Evolutionary conservation across 2,888 invertebrate genomes (phyloP), one percentile per base, ranked within the genome.

Genomic region (Drosophila meridionalis): DNA sequence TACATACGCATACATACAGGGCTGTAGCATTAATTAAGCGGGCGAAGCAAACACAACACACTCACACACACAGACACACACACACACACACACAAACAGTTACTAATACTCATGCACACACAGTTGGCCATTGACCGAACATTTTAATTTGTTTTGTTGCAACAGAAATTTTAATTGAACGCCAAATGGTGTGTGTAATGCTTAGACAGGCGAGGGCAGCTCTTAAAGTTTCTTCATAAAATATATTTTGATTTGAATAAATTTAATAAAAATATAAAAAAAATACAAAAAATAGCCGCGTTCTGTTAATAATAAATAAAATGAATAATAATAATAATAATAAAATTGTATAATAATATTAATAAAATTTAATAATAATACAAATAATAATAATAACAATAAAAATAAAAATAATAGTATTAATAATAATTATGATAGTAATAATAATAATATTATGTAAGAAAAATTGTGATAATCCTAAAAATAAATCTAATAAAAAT

Each of bases 21-120:
- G 47, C 38, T 58, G 45, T 28, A 67, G 56, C 56, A 64, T 83
- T 77, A 80, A 85, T 83, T 83, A 71, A 83, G 59, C 38, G 65
- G 56, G n/a, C 55, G 45, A 67, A 56, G 60, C 64, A 42, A 58
- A 62, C 36, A 67, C 38, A 53, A 4, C 38, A 65, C 14, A 52
- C 28, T 38, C 11, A 40, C 53, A 14, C 4, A 14, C 48, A 45
- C 2, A 26, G 5, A 48, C 0, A 48, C 2, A 14, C 14, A 30
- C 62, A 36, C 48, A 63, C 32, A 68, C 36, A 47, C 8, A 38
- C 26, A 43, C 20, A 56, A 30, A 64, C 14, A 55, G 32, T n/a
- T 2, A 40, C 45, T 26, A 47, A 28, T 11, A 47, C 28, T n/a
- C 14, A 30, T 14, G 14, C 48, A 48, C 9, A 36, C 12, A 47